These are phyloP conservation scores for Mirza zaza DNA, from an alignment of 2,113 vertebrate species.

Conservation along the genomic window DNA sequence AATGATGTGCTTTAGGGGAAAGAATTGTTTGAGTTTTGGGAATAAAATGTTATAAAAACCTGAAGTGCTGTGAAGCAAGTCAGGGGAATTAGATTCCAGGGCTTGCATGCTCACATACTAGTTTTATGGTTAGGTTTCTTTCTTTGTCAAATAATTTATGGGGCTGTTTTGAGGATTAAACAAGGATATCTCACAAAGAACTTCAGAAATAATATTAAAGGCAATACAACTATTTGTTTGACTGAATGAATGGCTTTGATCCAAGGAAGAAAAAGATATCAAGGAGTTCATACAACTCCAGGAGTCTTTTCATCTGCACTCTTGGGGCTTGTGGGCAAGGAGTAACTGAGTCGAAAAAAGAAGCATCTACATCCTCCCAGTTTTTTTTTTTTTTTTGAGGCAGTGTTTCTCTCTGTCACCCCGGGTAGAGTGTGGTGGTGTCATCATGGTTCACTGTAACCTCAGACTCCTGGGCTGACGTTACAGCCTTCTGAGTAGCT, in stretches of 20 bases:
- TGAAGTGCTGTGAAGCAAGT: background rate
- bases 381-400: background rate
- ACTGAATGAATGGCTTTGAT: slow-evolving; percentile 4
- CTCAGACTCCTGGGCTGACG: no score
- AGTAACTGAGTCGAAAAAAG: background rate
- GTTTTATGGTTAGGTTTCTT: background rate
- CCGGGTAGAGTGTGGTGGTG: no score
- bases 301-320: background rate
- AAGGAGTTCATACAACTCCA: background rate
- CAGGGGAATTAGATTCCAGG: background rate
- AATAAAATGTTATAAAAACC: slow-evolving; percentile 19
- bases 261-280: background rate
- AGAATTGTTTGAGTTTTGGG: background rate
- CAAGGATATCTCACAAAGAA: background rate
- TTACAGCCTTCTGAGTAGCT: no score
- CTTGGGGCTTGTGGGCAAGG: background rate
- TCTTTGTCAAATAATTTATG: slow-evolving; percentile 13
- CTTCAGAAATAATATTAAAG: slow-evolving; percentile 11
- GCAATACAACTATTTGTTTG: background rate
- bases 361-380: background rate
- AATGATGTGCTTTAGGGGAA: background rate
- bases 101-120: background rate
- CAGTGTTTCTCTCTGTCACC: no score
- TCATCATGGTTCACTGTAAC: no score
- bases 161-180: background rate